Conservation (phyloP, 2,113 vertebrate species). For the Bagarius yarrelli region DNA sequence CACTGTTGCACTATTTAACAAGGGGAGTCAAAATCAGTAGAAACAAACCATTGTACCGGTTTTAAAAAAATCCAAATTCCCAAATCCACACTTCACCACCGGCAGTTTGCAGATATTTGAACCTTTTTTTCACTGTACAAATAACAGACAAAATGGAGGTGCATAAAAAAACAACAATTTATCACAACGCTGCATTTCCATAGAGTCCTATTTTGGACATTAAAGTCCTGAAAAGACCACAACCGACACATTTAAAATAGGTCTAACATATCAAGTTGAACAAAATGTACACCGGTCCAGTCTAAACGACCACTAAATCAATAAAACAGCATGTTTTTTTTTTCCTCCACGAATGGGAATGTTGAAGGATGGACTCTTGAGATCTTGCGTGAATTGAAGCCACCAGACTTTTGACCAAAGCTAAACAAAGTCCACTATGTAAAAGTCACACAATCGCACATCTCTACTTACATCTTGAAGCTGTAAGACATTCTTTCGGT, state of each 20-base stretch:
- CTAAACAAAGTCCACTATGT: constrained; percentile 70
- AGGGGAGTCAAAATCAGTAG: constrained; percentile 44
- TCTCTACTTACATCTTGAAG: constrained; percentile 64
- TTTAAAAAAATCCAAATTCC: constrained; percentile 45
- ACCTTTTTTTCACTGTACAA: constrained; percentile 49
- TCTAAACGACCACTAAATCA: constrained; percentile 54
- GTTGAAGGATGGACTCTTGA: constrained; percentile 58
- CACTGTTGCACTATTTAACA: constrained; percentile 52
- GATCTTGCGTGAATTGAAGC: constrained; percentile 69
- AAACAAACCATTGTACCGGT: constrained; percentile 43
- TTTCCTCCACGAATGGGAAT: constrained; percentile 50
- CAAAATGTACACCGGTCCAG: constrained; percentile 58
- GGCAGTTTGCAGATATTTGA: constrained; percentile 34
- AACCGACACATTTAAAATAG: constrained; percentile 55
- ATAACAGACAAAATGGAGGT: constrained; percentile 46
- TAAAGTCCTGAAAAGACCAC: constrained; percentile 51
- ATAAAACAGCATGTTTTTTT: constrained; percentile 46
- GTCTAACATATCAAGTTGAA: constrained; percentile 58
- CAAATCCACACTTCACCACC: constrained; percentile 42
- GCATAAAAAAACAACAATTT: constrained; percentile 45
- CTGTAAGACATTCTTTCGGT: constrained; percentile 63
- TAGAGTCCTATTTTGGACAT: constrained; percentile 41
- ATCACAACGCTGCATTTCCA: constrained; percentile 43
- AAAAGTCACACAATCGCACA: constrained; percentile 67
- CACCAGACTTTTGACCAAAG: constrained; percentile 71